These are phyloP conservation scores for Conistra vaccinii DNA, from an alignment of 2,888 invertebrate species.

Conservation along the genomic window DNA sequence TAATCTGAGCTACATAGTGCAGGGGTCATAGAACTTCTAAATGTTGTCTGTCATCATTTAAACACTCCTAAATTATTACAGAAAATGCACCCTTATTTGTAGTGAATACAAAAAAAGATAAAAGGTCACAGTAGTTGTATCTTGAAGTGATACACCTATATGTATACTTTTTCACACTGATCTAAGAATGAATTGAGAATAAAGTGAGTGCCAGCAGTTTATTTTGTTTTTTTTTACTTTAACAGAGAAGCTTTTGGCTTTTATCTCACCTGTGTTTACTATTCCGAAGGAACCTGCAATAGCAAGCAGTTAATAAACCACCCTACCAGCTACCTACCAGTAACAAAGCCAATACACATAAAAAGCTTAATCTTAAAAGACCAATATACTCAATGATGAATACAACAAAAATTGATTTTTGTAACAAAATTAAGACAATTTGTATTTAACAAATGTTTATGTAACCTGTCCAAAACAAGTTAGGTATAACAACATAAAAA, in stretches of 20 bases:
- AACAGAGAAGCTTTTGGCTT: too few relatives aligned
- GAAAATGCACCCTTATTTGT: neutral
- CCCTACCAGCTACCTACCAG: neutral
- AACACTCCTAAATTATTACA: neutral
- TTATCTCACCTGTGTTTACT: conserved; percentile 10
- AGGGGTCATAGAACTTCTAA: neutral
- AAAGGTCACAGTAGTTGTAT: neutral
- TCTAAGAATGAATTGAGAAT: neutral
- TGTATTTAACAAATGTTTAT: conserved; percentile 36
- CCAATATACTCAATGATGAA: neutral
- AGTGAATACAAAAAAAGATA: neutral
- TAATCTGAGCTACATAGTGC: neutral
- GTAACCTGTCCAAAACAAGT: conserved; percentile 49
- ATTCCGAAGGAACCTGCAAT: neutral
- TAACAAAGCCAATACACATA: neutral
- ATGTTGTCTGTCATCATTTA: neutral
- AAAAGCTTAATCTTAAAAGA: neutral
- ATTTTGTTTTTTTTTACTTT: neutral
- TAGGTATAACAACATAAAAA: conserved; percentile 29
- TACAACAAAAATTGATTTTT: neutral
- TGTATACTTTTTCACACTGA: neutral
- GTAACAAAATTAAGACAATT: conserved; percentile 8
- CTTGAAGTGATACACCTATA: neutral
- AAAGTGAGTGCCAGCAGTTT: conserved; percentile 9
- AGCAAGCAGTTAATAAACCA: neutral